Evolutionary conservation across 64 coral and sea anemone genomes (phyloP).

Genomic region (Hydrozoanthus tunicans): DNA sequence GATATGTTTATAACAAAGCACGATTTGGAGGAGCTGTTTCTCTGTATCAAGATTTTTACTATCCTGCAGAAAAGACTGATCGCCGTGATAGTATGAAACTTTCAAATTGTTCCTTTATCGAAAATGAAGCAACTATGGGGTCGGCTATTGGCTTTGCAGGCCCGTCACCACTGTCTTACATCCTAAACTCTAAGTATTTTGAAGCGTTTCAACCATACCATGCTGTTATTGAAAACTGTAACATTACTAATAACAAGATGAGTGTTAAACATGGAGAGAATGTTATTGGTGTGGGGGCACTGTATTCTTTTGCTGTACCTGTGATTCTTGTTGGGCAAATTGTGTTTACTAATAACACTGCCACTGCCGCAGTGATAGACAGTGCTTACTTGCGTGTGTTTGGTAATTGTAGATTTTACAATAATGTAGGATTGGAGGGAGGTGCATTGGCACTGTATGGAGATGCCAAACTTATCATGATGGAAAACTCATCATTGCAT

Average conservation of each 20-base stretch:
- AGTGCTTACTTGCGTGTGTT: slow-evolving; percentile 63
- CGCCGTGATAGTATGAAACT: slow-evolving; percentile 13
- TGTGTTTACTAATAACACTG: slow-evolving; percentile 46
- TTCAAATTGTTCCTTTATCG: slow-evolving; percentile 56
- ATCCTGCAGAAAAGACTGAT: not conserved
- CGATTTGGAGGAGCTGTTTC: slow-evolving; percentile 67
- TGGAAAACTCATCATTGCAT: slow-evolving; percentile 62
- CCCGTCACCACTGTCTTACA: not conserved
- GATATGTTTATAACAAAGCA: slow-evolving; percentile 57
- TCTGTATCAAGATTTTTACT: slow-evolving; percentile 46
- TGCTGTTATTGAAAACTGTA: slow-evolving; percentile 64
- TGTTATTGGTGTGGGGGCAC: slow-evolving; percentile 78
- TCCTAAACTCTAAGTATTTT: slow-evolving; percentile 14
- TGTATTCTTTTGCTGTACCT: slow-evolving; percentile 73
- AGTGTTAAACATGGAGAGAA: slow-evolving; percentile 30
- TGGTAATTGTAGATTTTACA: slow-evolving; percentile 45
- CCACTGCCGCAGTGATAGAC: slow-evolving; percentile 84
- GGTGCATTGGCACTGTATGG: slow-evolving; percentile 88
- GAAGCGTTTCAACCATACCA: slow-evolving; percentile 49
- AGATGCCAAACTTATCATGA: slow-evolving; percentile 69
- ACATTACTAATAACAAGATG: slow-evolving; percentile 55
- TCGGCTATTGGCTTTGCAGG: slow-evolving; percentile 73
- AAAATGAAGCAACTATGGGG: slow-evolving; percentile 76
- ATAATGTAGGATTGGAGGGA: slow-evolving; percentile 70
- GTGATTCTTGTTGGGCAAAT: slow-evolving; percentile 53